These are phyloP conservation scores for Cerastis rubricosa DNA, from an alignment of 2,888 invertebrate genomes.

Conservation along the genomic window DNA sequence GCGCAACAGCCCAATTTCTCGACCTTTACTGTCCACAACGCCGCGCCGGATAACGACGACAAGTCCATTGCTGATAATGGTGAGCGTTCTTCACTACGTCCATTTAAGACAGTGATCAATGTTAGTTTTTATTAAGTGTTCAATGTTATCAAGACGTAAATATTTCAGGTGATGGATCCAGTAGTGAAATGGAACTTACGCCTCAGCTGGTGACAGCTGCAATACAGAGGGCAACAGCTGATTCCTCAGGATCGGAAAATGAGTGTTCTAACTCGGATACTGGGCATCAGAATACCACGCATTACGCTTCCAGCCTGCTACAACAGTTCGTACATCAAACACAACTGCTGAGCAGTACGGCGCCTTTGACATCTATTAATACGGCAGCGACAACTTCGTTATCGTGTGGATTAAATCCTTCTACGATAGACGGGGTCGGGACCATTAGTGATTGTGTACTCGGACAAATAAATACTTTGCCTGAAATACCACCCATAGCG, in stretches of 20 bases:
- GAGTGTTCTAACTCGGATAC: constrained; percentile 91
- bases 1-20: constrained; percentile 91
- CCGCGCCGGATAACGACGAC: constrained; percentile 85
- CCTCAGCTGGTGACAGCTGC: constrained; percentile 94
- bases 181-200: constrained; percentile 94
- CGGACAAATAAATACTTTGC: constrained; percentile 84
- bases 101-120: neutral
- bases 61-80: constrained; percentile 89
- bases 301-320: constrained; percentile 93
- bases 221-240: constrained; percentile 93
- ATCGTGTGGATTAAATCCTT: constrained; percentile 76
- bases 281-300: constrained; percentile 90
- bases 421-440: constrained; percentile 80
- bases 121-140: neutral
- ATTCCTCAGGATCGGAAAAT: constrained; percentile 94
- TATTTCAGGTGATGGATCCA: constrained; percentile 91
- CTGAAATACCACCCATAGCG: constrained; percentile 83
- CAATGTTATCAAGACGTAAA: constrained; percentile 32
- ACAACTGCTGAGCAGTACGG: constrained; percentile 91
- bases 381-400: constrained; percentile 74
- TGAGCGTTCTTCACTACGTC: constrained; percentile 66
- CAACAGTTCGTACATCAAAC: constrained; percentile 96
- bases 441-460: constrained; percentile 84
- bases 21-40: constrained; percentile 86
- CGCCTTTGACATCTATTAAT: constrained; percentile 80